A percentile compares a stretch with the other conserved stretches of the same genome.
Evolutionary conservation across 2,113 vertebrate genomes (phyloP).

Genomic region (Eubucco bourcierii): DNA sequence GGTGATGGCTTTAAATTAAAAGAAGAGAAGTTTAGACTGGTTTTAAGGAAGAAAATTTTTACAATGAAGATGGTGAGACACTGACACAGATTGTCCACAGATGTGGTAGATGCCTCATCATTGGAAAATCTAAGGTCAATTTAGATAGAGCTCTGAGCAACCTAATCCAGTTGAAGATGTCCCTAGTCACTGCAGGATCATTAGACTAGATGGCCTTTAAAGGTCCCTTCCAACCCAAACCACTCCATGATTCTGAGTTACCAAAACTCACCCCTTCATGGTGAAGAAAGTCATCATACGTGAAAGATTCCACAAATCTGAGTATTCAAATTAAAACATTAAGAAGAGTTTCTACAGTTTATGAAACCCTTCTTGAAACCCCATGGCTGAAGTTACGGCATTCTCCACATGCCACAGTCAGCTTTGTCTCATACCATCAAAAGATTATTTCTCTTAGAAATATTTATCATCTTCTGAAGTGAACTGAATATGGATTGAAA

Average conservation of each 20-base stretch:
- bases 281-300: neutral
- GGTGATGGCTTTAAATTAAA: too few relatives aligned
- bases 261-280: neutral
- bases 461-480: neutral
- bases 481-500: neutral
- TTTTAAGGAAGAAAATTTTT: too few relatives aligned
- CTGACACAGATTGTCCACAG: too few relatives aligned
- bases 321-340: neutral
- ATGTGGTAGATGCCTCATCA: too few relatives aligned
- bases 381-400: neutral
- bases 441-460: neutral
- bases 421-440: neutral
- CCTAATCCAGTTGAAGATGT: neutral
- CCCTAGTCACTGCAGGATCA: rapidly evolving
- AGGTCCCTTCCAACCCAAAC: too few relatives aligned
- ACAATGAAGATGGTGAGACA: too few relatives aligned
- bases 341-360: neutral
- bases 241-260: neutral
- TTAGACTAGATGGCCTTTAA: neutral
- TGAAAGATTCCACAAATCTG: neutral
- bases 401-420: neutral
- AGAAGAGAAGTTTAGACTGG: too few relatives aligned
- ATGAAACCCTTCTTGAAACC: neutral
- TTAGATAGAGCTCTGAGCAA: too few relatives aligned
- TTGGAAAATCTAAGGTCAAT: too few relatives aligned